Conservation (phyloP, 2,797 vertebrate species). For the Ceryle rudis region DNA sequence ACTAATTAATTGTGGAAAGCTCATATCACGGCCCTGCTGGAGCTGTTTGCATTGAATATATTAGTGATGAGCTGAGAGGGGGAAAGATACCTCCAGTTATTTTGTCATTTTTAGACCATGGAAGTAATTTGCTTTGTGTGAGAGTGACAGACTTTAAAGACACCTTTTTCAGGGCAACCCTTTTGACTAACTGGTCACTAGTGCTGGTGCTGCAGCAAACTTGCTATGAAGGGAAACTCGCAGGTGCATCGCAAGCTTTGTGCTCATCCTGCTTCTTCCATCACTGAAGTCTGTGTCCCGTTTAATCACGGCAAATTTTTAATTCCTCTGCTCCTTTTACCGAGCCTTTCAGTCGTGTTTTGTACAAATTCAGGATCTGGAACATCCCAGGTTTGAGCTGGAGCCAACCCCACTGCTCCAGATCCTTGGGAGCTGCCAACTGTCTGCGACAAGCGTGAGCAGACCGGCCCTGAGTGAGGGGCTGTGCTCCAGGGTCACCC, state of each 20-base stretch:
- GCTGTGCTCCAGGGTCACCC: not conserved
- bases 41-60: not conserved
- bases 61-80: not conserved
- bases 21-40: not conserved
- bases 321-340: not conserved
- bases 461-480: not conserved
- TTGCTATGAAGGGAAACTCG: accelerated
- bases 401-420: not conserved
- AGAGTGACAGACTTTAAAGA: not conserved
- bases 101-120: not conserved
- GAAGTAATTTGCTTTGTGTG: not conserved
- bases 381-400: not conserved
- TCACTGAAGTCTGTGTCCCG: accelerated
- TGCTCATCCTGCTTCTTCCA: accelerated
- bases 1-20: conserved; percentile 44
- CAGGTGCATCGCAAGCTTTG: accelerated
- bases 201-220: not conserved
- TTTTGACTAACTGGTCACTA: not conserved
- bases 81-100: not conserved
- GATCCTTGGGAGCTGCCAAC: not conserved
- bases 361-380: not conserved
- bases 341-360: not conserved
- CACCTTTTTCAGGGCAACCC: accelerated
- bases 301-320: not conserved
- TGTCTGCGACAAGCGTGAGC: accelerated